Conservation (phyloP, 2,888 invertebrate genomes). For the Noctua comes region DNA sequence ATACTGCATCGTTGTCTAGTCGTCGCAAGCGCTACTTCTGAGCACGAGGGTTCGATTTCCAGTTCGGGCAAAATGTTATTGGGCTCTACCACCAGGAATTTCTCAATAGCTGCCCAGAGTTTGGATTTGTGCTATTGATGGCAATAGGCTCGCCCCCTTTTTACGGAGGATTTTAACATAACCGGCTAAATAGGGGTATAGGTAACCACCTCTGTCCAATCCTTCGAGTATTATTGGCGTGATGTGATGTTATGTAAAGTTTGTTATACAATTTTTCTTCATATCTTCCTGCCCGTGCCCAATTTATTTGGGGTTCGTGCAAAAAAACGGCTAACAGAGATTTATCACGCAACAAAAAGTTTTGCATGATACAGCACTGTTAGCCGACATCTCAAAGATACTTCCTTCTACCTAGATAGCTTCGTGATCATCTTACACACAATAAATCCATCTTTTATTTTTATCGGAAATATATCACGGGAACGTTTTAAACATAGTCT, state of each 20-base stretch:
- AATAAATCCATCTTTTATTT: background rate
- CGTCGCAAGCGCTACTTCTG: background rate
- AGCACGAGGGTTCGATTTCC: background rate
- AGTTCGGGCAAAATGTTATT: background rate
- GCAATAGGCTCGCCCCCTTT: background rate
- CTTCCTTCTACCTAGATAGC: background rate
- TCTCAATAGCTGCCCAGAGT: background rate
- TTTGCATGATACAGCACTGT: background rate
- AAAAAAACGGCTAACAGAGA: background rate
- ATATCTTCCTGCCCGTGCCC: background rate
- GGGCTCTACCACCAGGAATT: background rate
- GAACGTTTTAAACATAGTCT: too few relatives aligned
- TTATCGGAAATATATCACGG: background rate
- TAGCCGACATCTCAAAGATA: background rate
- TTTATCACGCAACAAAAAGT: background rate
- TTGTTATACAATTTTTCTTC: background rate
- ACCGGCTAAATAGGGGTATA: background rate
- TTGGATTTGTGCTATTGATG: background rate
- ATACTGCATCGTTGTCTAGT: background rate
- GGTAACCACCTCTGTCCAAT: background rate
- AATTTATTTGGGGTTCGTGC: constrained; percentile 6
- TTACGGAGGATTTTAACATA: background rate
- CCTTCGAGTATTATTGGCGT: background rate
- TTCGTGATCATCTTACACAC: background rate
- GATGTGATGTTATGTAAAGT: background rate